Base-by-base conservation (phyloP, 2,888 invertebrate genomes). In the Mythimna ferrago region DNA sequence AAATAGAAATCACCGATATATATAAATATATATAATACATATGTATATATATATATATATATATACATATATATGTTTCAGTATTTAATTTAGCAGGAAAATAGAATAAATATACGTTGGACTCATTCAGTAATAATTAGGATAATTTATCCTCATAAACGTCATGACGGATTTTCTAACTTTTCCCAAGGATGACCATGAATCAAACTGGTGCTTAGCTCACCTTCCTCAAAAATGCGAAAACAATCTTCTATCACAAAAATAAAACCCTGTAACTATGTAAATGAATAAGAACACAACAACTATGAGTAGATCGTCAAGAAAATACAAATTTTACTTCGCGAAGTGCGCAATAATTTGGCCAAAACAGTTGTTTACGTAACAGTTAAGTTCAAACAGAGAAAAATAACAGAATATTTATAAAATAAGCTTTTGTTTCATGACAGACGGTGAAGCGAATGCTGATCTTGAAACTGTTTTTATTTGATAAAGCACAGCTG, bases 121-220 rank as follows among this genome's bases (percentile, higher is more conserved):
- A 71, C 41, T 81, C 63, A 38, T 70, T 76, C 56, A 53, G 53
- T 71, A 61, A n/a, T 60, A 38, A 76, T 71, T 56, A 81, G 21
- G 41, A 66, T n/a, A 66, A 63, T 70, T 71, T 81, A 54, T 79
- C 77, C 82, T 76, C 19, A 60, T 68, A 54, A 66, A 58, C 51
- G 66, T 56, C 57, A 56, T 26, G 41, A 38, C 26, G 58, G 26
- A 78, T 71, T 71, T 70, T 53, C 16, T 56, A 68, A 76, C 56
- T 81, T 81, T 81, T 26, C 48, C 48, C 16, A 48, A 76, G 67
- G 41, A 62, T n/a, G 21, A 35, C 2, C 41, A 57, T 62, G 35
- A 62, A 78, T 69, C 71, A 78, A 54, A 54, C 35, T 32, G 26
- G 2, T 14, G 53, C 11, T 14, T 32, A 64, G 16, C 16, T 51